Base-by-base conservation (phyloP, 2,113 vertebrate species). In the Polyodon spathula region DNA sequence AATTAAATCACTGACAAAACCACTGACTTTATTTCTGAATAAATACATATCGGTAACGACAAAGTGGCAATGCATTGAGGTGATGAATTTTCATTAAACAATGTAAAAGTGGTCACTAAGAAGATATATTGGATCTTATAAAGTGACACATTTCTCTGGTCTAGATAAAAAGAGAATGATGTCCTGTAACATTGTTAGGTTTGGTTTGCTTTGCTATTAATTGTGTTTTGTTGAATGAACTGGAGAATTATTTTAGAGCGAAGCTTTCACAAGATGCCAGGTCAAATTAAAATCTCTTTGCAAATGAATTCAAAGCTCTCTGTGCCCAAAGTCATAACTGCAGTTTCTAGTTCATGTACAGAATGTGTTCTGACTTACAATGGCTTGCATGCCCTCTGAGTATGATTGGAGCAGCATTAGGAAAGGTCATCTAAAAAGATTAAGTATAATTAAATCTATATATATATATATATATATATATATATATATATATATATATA, bases 141-240 rank as follows among this genome's bases (percentile, higher is more conserved):
- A 50, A 50, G 46, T n/a, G n/a, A 10, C 46, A 8, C 46, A 10
- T 50, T n/a, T 50, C 46, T 8, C 46, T 50, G 46, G 46, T 50
- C 46, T 50, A 50, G 46, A 50, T 50, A n/a, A 14, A n/a, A 50
- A 50, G 46, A 12, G 46, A 50, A 50, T 50, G 46, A 50, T 50
- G 11, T 10, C 46, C 46, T 50, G 8, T 50, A 12, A 50, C 46
- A 50, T 12, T 10, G 46, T 50, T 50, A 12, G n/a, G 46, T n/a
- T 12, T 50, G 6, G 46, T 50, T 50, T 10, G 46, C 46, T 50
- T 50, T n/a, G n/a, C 11, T 50, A 50, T 50, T 50, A 50, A 50
- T 50, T 50, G 46, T 12, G n/a, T 50, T 14, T 50, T 14, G 8
- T 12, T 50, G 46, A 50, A 50, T 50, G 46, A 50, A 10, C 46